Evolutionary conservation across 2,113 vertebrate species (phyloP), one percentile per base, ranked within the genome.

Genomic region (Siniperca knerii): DNA sequence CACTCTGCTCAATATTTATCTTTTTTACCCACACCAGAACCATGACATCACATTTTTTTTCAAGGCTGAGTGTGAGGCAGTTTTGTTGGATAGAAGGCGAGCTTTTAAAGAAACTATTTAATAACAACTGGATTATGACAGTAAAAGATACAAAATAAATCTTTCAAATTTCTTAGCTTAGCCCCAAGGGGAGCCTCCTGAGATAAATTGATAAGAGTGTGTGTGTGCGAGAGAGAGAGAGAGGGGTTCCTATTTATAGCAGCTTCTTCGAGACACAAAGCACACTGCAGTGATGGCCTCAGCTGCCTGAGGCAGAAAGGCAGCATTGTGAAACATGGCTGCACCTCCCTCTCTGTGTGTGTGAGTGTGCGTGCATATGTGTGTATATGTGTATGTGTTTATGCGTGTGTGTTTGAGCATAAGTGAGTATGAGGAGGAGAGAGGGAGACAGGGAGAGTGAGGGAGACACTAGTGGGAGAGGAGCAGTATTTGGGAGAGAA

Each of bases 201-300:
- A 60, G 86, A 82, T 69, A 46, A 85, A 33, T 75, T 81, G 77
- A 77, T 65, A 50, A 64, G 66, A 68, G 61, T 33, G 29, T 20
- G 13, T 4, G 35, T 0, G 35, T 0, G 79, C 18, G 72, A 67
- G 71, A 21, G 62, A 40, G 57, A 13, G 71, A 57, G 75, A 62
- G 48, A 18, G 58, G 25, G 48, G 60, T 66, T 88, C 83, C 90
- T 95, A 95, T 95, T 95, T 92, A 93, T 94, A 95, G 93, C 76
- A 84, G 86, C 89, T 92, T 91, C 92, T 92, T 90, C 33, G 69
- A 92, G 89, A 93, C 89, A 94, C 90, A 94, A 93, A 95, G 93
- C 90, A 87, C 88, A 90, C 89, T 87, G 90, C 92, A 90, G 89
- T 72, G 85, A 92, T 92, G 85, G 87, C 81, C 89, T 87, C 90